Evolutionary conservation across 2,888 invertebrate species (phyloP).

Genomic region (Luperina testacea): DNA sequence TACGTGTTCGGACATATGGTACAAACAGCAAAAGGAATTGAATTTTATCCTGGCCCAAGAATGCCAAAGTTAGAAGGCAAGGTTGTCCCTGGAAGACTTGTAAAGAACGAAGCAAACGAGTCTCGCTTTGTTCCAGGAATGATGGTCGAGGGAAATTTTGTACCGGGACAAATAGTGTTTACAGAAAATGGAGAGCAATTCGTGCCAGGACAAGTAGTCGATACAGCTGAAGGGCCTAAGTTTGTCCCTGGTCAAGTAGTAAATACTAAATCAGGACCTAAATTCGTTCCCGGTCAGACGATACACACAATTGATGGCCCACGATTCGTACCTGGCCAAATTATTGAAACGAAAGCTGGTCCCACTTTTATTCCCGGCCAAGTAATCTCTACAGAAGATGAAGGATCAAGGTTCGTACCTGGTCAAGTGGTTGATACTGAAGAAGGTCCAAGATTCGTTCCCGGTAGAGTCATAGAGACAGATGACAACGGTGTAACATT

Average conservation of each 20-base stretch:
- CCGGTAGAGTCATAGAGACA: constrained; percentile 93
- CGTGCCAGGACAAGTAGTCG: constrained; percentile 93
- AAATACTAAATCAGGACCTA: constrained; percentile 91
- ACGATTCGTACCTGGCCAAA: constrained; percentile 94
- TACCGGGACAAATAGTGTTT: constrained; percentile 92
- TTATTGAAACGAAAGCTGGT: constrained; percentile 93
- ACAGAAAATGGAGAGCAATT: constrained; percentile 93
- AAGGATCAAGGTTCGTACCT: constrained; percentile 91
- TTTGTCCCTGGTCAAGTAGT: constrained; percentile 95
- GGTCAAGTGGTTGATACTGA: constrained; percentile 93
- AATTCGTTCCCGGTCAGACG: constrained; percentile 93
- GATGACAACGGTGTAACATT: constrained; percentile 93
- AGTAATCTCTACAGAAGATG: constrained; percentile 92
- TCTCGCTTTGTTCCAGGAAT: constrained; percentile 93
- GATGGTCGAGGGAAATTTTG: constrained; percentile 92
- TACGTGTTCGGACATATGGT: constrained; percentile 92
- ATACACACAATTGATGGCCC: constrained; percentile 93
- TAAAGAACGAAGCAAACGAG: constrained; percentile 90
- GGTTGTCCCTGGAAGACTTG: constrained; percentile 91
- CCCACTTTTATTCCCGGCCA: constrained; percentile 95
- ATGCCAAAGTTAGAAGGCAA: constrained; percentile 90
- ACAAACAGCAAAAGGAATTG: constrained; percentile 91
- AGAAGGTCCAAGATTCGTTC: constrained; percentile 92
- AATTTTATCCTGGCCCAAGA: constrained; percentile 91
- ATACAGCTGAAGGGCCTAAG: constrained; percentile 92